These are phyloP conservation scores for Proteles cristata DNA, from an alignment of 2,113 vertebrate genomes.

Conservation along the genomic window DNA sequence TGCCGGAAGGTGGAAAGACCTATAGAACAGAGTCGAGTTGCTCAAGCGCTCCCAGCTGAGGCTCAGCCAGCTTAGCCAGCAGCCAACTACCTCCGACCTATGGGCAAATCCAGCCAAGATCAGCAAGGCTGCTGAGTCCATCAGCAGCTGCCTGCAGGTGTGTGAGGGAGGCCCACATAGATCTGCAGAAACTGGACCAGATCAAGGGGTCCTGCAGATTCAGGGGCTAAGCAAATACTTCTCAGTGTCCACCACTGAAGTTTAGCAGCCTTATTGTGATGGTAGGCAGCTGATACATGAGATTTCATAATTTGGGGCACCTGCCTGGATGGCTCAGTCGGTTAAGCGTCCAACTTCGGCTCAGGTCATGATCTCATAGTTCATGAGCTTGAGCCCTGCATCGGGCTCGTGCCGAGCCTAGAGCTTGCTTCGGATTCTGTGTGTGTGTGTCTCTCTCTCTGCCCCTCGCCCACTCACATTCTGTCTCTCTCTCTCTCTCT, in stretches of 20 bases:
- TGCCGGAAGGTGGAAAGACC: neutral
- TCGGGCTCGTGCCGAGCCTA: too few relatives aligned
- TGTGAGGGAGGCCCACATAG: neutral
- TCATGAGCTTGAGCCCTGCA: too few relatives aligned
- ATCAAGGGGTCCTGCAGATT: neutral
- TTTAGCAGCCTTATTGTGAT: accelerated
- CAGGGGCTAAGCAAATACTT: neutral
- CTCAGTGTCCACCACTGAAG: neutral
- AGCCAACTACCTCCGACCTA: neutral
- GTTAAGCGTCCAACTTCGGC: too few relatives aligned
- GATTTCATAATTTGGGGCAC: too few relatives aligned
- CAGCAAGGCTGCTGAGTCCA: neutral
- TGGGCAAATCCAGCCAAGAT: neutral
- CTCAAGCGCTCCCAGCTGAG: neutral
- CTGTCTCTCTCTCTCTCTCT: too few relatives aligned
- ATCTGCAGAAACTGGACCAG: neutral
- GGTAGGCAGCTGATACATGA: neutral
- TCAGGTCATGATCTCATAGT: too few relatives aligned
- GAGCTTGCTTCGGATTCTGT: too few relatives aligned
- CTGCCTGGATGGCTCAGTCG: too few relatives aligned
- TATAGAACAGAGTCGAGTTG: accelerated
- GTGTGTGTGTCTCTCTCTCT: too few relatives aligned
- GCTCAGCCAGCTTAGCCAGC: neutral
- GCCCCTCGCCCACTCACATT: too few relatives aligned
- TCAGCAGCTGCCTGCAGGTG: neutral